Conservation (phyloP, 2,113 vertebrate species). For the Nesoenas mayeri region DNA sequence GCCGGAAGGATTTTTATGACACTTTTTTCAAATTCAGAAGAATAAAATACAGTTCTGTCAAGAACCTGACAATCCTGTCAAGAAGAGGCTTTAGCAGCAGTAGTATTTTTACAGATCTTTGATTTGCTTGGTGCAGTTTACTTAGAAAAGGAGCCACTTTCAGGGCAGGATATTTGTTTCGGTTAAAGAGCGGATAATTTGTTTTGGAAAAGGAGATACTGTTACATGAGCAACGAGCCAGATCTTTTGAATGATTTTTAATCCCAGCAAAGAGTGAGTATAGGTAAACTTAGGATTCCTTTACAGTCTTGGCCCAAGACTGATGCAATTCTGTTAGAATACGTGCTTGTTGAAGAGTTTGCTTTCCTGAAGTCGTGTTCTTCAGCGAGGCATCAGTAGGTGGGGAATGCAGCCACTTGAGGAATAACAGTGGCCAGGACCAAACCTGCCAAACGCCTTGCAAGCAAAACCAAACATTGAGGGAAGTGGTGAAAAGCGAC, state of each 20-base stretch:
- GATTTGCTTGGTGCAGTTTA: neutral
- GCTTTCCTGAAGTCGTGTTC: neutral
- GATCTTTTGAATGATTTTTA: neutral
- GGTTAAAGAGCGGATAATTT: neutral
- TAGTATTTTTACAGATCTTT: neutral
- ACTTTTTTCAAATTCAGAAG: neutral
- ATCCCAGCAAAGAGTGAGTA: accelerated
- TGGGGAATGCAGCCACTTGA: neutral
- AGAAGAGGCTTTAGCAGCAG: neutral
- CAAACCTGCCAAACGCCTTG: too few species aligned
- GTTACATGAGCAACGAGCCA: neutral
- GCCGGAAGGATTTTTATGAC: neutral
- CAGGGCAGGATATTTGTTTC: neutral
- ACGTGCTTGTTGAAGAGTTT: neutral
- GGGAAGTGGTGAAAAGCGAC: too few species aligned
- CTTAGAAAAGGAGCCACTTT: neutral
- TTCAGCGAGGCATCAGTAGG: neutral
- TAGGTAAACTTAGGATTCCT: neutral
- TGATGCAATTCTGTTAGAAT: neutral
- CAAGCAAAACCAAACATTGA: too few species aligned
- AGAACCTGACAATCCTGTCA: neutral
- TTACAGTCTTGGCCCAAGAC: neutral
- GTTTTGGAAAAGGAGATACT: neutral
- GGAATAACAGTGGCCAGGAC: too few species aligned
- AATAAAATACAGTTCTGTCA: neutral